Conservation (phyloP, 2,888 invertebrate genomes). For the Ichneumon xanthorius region DNA sequence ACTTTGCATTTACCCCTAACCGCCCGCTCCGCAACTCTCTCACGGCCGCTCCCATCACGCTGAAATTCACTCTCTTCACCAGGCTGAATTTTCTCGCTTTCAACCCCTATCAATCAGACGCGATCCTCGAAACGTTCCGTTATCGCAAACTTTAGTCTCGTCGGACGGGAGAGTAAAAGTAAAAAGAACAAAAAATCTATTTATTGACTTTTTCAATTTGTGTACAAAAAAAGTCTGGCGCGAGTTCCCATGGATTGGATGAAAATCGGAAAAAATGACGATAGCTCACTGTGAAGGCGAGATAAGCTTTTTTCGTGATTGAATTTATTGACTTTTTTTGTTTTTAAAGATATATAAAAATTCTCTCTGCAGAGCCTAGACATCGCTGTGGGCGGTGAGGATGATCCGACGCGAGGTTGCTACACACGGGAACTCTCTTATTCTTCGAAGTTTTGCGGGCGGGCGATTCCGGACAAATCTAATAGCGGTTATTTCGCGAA, state of each 20-base stretch:
- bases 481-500: conserved; percentile 66
- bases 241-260: not conserved
- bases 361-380: conserved; percentile 6
- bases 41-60: not conserved
- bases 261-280: conserved; percentile 17
- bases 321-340: not conserved
- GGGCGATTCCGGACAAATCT: conserved; percentile 63
- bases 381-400: conserved; percentile 42
- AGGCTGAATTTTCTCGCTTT: not conserved
- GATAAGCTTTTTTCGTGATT: conserved; percentile 22
- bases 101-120: conserved; percentile 44
- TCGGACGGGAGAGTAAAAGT: conserved; percentile 1
- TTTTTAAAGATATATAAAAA: conserved; percentile 4
- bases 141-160: conserved; percentile 38
- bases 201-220: conserved; percentile 26
- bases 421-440: conserved; percentile 57
- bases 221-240: not conserved
- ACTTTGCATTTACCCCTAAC: conserved; percentile 26
- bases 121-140: conserved; percentile 19
- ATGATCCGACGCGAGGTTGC: conserved; percentile 22
- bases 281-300: conserved; percentile 5
- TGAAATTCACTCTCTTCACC: not conserved
- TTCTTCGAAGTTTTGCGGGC: conserved; percentile 56
- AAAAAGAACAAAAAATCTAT: conserved; percentile 5
- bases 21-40: not conserved